Conservation (phyloP, 2,888 invertebrate species). For the Nysson spinosus region DNA sequence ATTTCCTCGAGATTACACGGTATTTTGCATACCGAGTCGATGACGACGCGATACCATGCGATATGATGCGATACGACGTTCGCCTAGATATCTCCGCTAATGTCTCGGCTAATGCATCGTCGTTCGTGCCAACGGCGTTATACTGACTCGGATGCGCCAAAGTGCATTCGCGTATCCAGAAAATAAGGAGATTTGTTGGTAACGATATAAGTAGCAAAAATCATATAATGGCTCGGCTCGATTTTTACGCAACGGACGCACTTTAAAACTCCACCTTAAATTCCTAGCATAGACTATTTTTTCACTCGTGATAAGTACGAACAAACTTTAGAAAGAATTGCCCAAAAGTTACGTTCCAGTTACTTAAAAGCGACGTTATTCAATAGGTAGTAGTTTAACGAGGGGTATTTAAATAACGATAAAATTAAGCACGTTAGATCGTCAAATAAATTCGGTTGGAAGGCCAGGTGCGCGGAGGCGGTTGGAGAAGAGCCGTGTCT, state of each 20-base stretch:
- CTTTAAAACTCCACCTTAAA: too few relatives aligned
- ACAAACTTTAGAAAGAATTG: too few relatives aligned
- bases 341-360: too few relatives aligned
- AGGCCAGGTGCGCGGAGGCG: conserved; percentile 31
- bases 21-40: conserved; percentile 52
- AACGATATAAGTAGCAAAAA: too few relatives aligned
- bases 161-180: conserved; percentile 22
- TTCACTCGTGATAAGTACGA: too few relatives aligned
- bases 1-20: conserved; percentile 59
- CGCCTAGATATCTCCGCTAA: conserved; percentile 56
- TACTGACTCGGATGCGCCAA: conserved; percentile 7
- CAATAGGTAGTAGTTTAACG: conserved; percentile 40
- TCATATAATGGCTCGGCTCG: neutral
- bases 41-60: conserved; percentile 47
- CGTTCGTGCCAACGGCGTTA: conserved; percentile 27
- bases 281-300: too few relatives aligned
- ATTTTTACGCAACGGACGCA: neutral
- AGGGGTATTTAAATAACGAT: conserved; percentile 33
- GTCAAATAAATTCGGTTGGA: conserved; percentile 55
- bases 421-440: conserved; percentile 30
- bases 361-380: too few relatives aligned
- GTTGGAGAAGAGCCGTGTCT: conserved; percentile 37
- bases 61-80: conserved; percentile 38
- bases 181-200: conserved; percentile 19
- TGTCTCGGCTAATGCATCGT: conserved; percentile 58